Conservation (phyloP, 2,888 invertebrate genomes). For the Laothoe populi region DNA sequence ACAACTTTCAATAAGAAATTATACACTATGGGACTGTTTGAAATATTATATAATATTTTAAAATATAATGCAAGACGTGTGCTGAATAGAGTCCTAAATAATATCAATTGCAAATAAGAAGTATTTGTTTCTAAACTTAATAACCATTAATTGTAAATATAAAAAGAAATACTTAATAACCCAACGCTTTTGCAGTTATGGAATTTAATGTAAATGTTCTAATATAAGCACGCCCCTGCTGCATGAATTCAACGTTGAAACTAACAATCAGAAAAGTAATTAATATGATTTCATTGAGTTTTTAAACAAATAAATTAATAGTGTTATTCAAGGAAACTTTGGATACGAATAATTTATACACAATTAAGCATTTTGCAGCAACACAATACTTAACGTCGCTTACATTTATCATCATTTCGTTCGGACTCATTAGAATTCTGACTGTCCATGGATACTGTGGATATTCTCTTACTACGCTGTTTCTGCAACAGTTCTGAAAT, state of each 20-base stretch:
- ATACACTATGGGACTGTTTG: background rate
- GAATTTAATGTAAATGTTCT: background rate
- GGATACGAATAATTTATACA: too few relatives aligned
- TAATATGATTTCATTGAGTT: too few relatives aligned
- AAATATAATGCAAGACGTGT: background rate
- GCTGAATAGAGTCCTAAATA: background rate
- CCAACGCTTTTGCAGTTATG: background rate
- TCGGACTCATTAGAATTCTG: conserved; percentile 69
- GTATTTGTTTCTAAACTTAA: background rate
- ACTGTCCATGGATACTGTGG: conserved; percentile 75
- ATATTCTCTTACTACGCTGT: conserved; percentile 74
- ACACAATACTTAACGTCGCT: conserved; percentile 39
- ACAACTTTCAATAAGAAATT: conserved; percentile 2
- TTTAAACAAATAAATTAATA: too few relatives aligned
- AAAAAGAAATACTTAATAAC: background rate
- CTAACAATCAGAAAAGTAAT: too few relatives aligned
- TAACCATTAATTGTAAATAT: background rate
- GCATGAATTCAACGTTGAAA: background rate
- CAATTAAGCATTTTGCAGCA: conserved; percentile 1
- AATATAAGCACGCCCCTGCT: background rate
- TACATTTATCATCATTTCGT: conserved; percentile 77
- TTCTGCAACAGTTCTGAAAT: conserved; percentile 72
- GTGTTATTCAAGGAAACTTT: too few relatives aligned
- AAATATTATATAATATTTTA: background rate
- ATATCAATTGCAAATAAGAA: background rate